phyloP scores from a whole-genome alignment of 2,888 invertebrate genomes.

The Oscheius sp. region DNA sequence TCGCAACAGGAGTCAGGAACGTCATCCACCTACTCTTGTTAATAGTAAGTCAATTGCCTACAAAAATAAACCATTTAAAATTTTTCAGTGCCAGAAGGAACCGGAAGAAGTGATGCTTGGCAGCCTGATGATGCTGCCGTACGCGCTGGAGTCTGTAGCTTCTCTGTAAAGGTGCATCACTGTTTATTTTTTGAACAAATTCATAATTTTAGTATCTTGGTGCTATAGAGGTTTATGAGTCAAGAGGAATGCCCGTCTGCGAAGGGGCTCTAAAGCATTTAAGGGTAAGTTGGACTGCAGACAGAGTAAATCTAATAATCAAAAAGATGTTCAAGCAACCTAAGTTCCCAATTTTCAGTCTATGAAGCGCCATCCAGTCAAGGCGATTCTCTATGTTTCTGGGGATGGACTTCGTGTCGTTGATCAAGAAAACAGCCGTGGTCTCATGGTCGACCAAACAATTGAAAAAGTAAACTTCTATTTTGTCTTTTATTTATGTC shows the following conservation, averaged over 20 bases:
- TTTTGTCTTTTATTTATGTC: conserved; percentile 4
- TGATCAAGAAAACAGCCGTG: conserved; percentile 94
- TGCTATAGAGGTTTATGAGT: conserved; percentile 98
- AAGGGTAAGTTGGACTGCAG: conserved; percentile 78
- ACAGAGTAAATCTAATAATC: neutral
- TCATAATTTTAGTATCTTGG: conserved; percentile 82
- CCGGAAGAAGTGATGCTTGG: conserved; percentile 45
- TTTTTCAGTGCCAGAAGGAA: conserved; percentile 7
- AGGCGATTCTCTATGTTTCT: conserved; percentile 74
- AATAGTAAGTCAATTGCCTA: neutral
- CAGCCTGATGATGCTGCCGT: conserved; percentile 90
- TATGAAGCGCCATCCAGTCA: conserved; percentile 86
- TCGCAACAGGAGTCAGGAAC: conserved; percentile 36
- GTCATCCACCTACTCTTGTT: conserved; percentile 78
- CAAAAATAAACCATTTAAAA: neutral
- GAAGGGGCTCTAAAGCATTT: conserved; percentile 97
- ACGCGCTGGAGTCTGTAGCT: conserved; percentile 92
- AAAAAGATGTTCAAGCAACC: neutral
- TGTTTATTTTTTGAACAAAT: conserved; percentile 1
- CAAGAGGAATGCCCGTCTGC: conserved; percentile 98
- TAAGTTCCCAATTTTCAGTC: conserved; percentile 76
- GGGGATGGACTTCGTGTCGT: conserved; percentile 93
- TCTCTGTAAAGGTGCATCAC: conserved; percentile 84
- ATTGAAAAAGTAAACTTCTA: conserved; percentile 84
- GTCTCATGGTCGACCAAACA: conserved; percentile 97